Percentiles rank a stretch among this genome's conserved stretches.
Conservation (phyloP, 1,140 invertebrate species). For the Tribolium castaneum region DNA sequence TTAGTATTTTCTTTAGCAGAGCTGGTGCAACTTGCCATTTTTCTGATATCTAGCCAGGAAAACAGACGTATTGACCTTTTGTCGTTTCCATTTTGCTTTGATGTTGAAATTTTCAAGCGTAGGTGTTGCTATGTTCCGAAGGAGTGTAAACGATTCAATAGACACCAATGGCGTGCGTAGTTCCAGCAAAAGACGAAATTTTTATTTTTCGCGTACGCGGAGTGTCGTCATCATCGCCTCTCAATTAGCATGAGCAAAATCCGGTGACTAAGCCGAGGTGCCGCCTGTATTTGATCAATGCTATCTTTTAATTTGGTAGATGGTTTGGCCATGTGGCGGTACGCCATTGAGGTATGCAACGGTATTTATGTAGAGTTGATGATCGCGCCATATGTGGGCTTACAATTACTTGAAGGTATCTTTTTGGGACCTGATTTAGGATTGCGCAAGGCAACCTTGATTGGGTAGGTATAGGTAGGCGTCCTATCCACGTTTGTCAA, state of each 20-base stretch:
- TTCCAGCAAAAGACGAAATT: neutral
- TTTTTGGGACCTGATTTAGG: constrained; percentile 31
- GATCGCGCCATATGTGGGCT: constrained; percentile 32
- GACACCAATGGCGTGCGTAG: neutral
- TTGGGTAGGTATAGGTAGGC: constrained; percentile 36
- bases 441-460: constrained; percentile 40
- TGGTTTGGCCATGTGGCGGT: neutral
- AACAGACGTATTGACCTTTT: constrained; percentile 6
- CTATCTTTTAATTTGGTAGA: neutral
- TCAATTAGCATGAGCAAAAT: neutral
- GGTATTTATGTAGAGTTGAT: constrained; percentile 9
- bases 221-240: neutral
- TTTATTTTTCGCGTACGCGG: too few species aligned
- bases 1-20: neutral
- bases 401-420: constrained; percentile 24
- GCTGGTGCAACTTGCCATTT: neutral
- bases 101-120: constrained; percentile 25
- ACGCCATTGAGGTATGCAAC: neutral
- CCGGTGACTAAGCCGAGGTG: neutral
- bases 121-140: constrained; percentile 16
- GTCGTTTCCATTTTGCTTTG: constrained; percentile 16
- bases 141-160: constrained; percentile 17
- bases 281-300: neutral
- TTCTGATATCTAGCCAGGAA: neutral
- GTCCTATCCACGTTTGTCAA: constrained; percentile 39